phyloP scores from a whole-genome alignment of 2,888 invertebrate genomes.

The Nasonia oneida region DNA sequence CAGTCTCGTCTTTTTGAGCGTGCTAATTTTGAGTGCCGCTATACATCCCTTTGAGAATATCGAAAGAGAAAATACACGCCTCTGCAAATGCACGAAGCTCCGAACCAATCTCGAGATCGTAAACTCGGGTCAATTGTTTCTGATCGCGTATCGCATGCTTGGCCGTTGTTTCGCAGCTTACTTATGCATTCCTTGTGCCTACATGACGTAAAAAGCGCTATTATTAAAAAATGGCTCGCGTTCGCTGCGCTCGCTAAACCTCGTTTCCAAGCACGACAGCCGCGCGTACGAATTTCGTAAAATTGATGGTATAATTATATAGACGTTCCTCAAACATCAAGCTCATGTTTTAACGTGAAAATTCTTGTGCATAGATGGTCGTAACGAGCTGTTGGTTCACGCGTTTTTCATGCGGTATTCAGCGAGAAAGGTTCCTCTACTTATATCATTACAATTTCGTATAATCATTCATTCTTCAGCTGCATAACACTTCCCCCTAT shows the following conservation, averaged over 20 bases:
- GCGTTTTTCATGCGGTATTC: neutral
- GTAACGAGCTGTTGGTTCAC: slow-evolving; percentile 30
- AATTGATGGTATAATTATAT: slow-evolving; percentile 12
- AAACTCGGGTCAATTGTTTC: slow-evolving; percentile 11
- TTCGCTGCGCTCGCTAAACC: slow-evolving; percentile 27
- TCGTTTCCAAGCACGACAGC: slow-evolving; percentile 37
- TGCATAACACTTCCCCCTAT: neutral
- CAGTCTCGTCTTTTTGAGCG: neutral
- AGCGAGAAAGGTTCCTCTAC: neutral
- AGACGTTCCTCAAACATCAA: slow-evolving; percentile 37
- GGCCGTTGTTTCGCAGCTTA: slow-evolving; percentile 23
- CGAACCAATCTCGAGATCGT: neutral
- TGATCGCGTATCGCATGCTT: slow-evolving; percentile 14
- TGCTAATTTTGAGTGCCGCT: neutral
- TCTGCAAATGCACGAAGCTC: neutral
- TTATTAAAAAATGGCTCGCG: slow-evolving; percentile 27
- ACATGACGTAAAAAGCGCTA: slow-evolving; percentile 9
- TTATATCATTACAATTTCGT: neutral
- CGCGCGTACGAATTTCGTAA: neutral
- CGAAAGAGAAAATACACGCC: neutral
- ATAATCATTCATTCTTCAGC: neutral
- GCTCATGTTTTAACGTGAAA: slow-evolving; percentile 42
- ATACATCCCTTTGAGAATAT: no score
- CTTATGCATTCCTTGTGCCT: neutral
- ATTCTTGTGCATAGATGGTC: neutral